These are phyloP conservation scores for Myrmecophaga tridactyla DNA, from an alignment of 2,113 vertebrate species.

Conservation along the genomic window DNA sequence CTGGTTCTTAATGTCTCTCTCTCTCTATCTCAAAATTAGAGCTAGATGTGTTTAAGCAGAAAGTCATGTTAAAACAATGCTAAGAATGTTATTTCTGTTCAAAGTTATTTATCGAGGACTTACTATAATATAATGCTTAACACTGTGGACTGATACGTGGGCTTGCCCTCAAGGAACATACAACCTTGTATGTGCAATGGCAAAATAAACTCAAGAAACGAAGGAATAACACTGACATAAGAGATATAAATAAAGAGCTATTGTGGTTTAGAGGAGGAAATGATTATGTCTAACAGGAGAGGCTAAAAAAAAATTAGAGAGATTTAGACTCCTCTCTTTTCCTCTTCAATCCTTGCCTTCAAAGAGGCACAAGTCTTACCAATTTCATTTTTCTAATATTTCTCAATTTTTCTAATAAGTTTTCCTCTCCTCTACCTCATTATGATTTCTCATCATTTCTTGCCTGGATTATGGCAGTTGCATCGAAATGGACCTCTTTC, in stretches of 20 bases:
- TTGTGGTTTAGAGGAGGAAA: neutral
- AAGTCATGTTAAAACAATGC: neutral
- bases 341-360: neutral
- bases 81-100: neutral
- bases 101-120: neutral
- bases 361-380: neutral
- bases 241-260: neutral
- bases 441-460: neutral
- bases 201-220: neutral
- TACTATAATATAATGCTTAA: neutral
- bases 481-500: neutral
- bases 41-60: slow-evolving; percentile 30
- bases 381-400: neutral
- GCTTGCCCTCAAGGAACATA: neutral
- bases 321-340: neutral
- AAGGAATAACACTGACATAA: neutral
- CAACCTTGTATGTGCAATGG: neutral
- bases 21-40: slow-evolving; percentile 9
- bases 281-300: neutral
- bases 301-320: neutral
- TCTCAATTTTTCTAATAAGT: neutral
- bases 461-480: neutral
- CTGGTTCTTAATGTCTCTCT: neutral
- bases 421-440: neutral
- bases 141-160: neutral